Base-by-base conservation (phyloP, 2,888 invertebrate genomes). In the Glomeris marginata region DNA sequence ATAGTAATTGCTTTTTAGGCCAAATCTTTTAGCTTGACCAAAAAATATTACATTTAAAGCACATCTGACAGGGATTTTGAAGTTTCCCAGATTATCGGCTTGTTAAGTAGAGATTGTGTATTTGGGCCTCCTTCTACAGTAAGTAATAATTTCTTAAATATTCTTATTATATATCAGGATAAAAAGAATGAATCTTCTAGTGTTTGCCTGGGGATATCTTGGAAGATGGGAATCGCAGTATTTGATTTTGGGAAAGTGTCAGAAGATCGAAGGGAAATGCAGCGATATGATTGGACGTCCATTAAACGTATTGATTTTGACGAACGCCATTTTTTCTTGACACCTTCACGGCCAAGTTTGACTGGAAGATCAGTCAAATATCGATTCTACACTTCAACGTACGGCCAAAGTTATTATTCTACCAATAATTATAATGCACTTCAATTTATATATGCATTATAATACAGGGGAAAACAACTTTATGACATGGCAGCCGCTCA, bases 271-370 rank as follows among this genome's bases (percentile, higher is more conserved):
- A 50, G 41, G 41, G 41, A 47, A n/a, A 40, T 42, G 21, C 54
- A 56, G 28, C 36, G 34, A 5, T 55, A 54, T 45, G 47, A 50
- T 16, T 56, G 56, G 56, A 47, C 47, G 40, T 49, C 47, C 34
- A 53, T 56, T 11, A 48, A 51, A 22, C 34, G 54, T 15, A 54
- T 56, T 13, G 53, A 54, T 16, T 56, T 49, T 45, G 52, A 52
- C n/a, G 49, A 52, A 16, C 52, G 51, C 16, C 52, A 54, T 22
- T 53, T 56, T 42, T 53, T 45, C 28, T 34, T 56, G 2, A 49
- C 45, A 36, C 54, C 55, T n/a, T 47, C 45, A 40, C 40, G 38
- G 20, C 53, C 54, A 51, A 55, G 52, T 35, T 22, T 43, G 11
- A 49, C 45, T 28, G 53, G 52, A 5, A 53, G 49, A 37, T 51